Percentiles rank a stretch among this genome's conserved stretches.
Conservation (phyloP, 2,888 invertebrate species). For the Conomelus anceps region DNA sequence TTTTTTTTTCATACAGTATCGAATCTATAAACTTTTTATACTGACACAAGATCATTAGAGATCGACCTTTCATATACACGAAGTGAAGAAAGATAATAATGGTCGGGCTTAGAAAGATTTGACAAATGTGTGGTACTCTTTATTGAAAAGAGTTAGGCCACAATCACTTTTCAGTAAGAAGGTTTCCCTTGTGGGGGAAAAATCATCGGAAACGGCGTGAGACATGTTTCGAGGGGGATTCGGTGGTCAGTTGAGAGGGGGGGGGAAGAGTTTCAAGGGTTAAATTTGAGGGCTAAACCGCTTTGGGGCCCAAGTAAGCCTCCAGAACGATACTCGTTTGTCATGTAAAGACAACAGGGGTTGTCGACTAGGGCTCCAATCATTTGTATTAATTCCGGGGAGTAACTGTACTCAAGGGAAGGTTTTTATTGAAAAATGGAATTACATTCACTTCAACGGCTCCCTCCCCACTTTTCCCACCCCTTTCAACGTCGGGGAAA, state of each 20-base stretch:
- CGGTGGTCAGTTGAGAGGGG: background rate
- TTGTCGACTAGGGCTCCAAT: background rate
- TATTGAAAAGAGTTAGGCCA: background rate
- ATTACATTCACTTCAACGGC: conserved; percentile 20
- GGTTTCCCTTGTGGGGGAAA: background rate
- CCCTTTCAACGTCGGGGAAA: background rate
- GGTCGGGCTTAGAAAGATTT: too few species aligned
- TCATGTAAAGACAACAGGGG: conserved; percentile 3
- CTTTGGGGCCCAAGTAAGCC: background rate
- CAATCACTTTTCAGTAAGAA: background rate
- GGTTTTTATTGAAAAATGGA: conserved; percentile 25
- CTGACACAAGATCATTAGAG: background rate
- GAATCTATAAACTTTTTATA: too few species aligned
- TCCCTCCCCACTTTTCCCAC: background rate
- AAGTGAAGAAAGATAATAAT: background rate
- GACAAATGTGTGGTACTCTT: background rate
- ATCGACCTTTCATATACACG: background rate
- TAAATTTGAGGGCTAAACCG: background rate
- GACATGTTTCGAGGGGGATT: background rate
- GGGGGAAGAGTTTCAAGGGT: background rate
- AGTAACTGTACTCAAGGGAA: conserved; percentile 18
- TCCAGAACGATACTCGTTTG: background rate
- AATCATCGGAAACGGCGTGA: background rate
- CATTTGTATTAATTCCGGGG: conserved; percentile 23
- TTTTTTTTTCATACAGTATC: too few species aligned